Percentiles rank a stretch among this genome's conserved stretches.
phyloP scores from a whole-genome alignment of 2,797 vertebrate species.

The Chelmon rostratus region DNA sequence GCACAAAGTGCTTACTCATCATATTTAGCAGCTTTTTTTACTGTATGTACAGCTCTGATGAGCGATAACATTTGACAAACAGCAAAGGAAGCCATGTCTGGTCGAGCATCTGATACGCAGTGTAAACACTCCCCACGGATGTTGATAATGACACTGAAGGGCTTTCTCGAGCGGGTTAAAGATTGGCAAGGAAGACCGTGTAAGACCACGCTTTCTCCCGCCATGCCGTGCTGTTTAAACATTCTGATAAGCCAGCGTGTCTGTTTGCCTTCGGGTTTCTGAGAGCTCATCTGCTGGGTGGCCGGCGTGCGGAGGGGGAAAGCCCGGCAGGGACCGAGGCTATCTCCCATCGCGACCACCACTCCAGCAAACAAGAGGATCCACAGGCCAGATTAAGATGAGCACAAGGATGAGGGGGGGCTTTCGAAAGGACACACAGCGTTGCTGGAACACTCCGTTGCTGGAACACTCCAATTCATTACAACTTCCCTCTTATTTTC shows the following conservation, averaged over 20 bases:
- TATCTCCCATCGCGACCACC: constrained; percentile 47
- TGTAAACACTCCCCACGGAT: constrained; percentile 46
- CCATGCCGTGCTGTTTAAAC: constrained; percentile 69
- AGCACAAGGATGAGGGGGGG: constrained; percentile 42
- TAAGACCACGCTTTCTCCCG: constrained; percentile 49
- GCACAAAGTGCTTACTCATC: constrained; percentile 43
- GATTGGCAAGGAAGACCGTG: constrained; percentile 40
- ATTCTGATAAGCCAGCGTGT: constrained; percentile 70
- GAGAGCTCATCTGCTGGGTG: constrained; percentile 66
- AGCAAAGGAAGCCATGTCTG: constrained; percentile 12
- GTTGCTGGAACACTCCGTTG: constrained; percentile 14
- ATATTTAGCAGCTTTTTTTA: constrained; percentile 35
- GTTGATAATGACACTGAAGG: constrained; percentile 49
- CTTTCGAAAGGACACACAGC: constrained; percentile 37
- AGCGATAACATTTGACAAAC: constrained; percentile 43
- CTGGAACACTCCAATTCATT: constrained; percentile 14
- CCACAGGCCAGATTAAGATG: constrained; percentile 59
- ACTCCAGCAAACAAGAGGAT: constrained; percentile 46
- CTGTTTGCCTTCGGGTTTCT: constrained; percentile 76
- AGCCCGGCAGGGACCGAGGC: constrained; percentile 53
- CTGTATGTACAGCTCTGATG: constrained; percentile 32
- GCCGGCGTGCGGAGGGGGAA: constrained; percentile 38
- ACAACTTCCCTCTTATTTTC: not conserved
- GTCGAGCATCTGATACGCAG: constrained; percentile 30
- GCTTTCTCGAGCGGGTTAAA: constrained; percentile 53